Percentiles rank a stretch among this genome's conserved stretches.
phyloP scores from a whole-genome alignment of 2,113 vertebrate genomes.

The Brienomyrus longianalis region DNA sequence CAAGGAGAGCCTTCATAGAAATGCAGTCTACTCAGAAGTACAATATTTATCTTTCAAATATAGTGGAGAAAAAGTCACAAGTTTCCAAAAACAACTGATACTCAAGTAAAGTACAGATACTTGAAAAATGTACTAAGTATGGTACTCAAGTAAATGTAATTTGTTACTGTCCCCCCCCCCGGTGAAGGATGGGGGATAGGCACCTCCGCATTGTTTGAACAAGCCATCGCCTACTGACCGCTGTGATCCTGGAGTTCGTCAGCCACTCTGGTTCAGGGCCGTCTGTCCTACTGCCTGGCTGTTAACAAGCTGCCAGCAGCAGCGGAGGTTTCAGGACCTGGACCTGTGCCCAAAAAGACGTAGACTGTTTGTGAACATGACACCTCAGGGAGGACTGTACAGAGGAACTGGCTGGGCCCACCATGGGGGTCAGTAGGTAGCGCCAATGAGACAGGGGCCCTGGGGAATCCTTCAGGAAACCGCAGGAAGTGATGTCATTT shows the following conservation, averaged over 20 bases:
- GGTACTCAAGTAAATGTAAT: neutral
- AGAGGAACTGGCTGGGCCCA: neutral
- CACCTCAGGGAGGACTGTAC: neutral
- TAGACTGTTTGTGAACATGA: neutral
- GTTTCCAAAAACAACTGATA: neutral
- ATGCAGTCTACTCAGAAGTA: neutral
- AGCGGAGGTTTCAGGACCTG: neutral
- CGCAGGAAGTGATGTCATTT: neutral
- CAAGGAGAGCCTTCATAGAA: neutral
- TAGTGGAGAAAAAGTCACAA: neutral
- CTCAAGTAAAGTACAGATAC: neutral
- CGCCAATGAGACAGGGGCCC: neutral
- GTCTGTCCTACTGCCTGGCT: neutral
- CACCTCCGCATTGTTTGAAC: neutral
- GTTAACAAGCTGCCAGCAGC: neutral
- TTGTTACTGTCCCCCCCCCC: neutral
- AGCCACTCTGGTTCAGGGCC: neutral
- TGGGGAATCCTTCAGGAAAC: neutral
- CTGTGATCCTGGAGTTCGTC: neutral
- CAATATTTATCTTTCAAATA: neutral
- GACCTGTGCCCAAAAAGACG: neutral
- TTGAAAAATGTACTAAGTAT: neutral
- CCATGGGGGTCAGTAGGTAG: neutral
- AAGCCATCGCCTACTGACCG: neutral
- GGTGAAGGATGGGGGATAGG: neutral